Conservation (phyloP, 2,888 invertebrate genomes). For the Mystacides longicornis region DNA sequence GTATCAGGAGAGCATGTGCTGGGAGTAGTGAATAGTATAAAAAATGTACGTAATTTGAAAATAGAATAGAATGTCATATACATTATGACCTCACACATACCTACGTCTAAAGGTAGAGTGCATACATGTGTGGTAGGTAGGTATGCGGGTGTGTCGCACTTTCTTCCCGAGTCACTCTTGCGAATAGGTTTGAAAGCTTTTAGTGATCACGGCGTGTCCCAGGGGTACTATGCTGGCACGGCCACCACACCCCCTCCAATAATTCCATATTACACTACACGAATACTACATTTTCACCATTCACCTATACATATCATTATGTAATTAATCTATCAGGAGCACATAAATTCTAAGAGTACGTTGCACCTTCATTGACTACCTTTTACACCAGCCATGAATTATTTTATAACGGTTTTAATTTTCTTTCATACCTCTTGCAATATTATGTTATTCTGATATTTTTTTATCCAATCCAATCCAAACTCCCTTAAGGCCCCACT, state of each 20-base stretch:
- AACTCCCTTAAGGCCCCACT: no score
- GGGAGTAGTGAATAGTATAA: no score
- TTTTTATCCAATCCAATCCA: no score
- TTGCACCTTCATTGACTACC: no score
- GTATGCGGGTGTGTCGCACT: conserved; percentile 6
- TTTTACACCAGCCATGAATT: no score
- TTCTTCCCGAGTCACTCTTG: conserved; percentile 21
- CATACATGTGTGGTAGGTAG: conserved; percentile 4
- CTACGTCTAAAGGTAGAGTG: conserved; percentile 1
- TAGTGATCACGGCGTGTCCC: conserved; percentile 26
- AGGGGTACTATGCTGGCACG: conserved; percentile 22
- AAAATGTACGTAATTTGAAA: background rate
- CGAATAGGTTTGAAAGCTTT: conserved; percentile 26
- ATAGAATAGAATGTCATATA: background rate
- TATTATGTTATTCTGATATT: no score
- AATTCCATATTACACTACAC: background rate
- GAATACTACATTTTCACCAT: background rate
- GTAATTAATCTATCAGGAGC: conserved; percentile 10
- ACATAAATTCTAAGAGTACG: conserved; percentile 4
- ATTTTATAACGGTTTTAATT: no score
- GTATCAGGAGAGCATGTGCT: no score
- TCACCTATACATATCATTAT: background rate
- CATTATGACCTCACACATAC: background rate
- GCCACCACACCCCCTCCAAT: background rate
- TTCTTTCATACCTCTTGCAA: no score